Evolutionary conservation across 2,888 invertebrate species (phyloP).

Genomic region (Muscina levida): DNA sequence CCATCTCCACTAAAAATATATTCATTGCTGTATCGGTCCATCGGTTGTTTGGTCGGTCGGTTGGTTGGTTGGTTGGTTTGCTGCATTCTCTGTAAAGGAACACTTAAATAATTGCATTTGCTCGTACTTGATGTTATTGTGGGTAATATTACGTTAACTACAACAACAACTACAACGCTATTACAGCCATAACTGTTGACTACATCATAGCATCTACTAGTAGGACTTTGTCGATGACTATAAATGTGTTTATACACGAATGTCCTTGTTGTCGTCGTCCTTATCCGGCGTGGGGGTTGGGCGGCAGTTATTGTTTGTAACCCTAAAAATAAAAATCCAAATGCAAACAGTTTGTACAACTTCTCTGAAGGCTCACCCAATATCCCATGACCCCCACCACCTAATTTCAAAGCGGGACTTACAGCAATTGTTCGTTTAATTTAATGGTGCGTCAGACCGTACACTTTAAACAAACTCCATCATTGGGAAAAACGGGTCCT

Average conservation of each 20-base stretch:
- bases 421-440: slow-evolving; percentile 24
- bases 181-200: slow-evolving; percentile 26
- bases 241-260: slow-evolving; percentile 35
- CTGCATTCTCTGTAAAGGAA: slow-evolving; percentile 51
- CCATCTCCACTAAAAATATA: too few species aligned
- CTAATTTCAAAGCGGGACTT: background rate
- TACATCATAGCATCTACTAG: slow-evolving; percentile 20
- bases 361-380: background rate
- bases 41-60: background rate
- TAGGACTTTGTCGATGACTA: background rate
- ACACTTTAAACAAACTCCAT: slow-evolving; percentile 43
- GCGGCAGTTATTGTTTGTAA: slow-evolving; percentile 4
- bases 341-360: slow-evolving; percentile 40
- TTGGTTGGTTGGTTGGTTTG: background rate
- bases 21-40: too few species aligned
- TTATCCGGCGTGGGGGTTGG: slow-evolving; percentile 11
- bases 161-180: too few species aligned
- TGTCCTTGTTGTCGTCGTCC: slow-evolving; percentile 44
- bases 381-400: background rate
- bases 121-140: slow-evolving; percentile 62
- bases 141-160: slow-evolving; percentile 50
- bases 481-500: slow-evolving; percentile 26
- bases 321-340: slow-evolving; percentile 31
- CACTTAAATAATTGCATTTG: slow-evolving; percentile 66
- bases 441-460: slow-evolving; percentile 45